phyloP scores from a whole-genome alignment of 2,797 vertebrate genomes.

The Ceryle rudis region DNA sequence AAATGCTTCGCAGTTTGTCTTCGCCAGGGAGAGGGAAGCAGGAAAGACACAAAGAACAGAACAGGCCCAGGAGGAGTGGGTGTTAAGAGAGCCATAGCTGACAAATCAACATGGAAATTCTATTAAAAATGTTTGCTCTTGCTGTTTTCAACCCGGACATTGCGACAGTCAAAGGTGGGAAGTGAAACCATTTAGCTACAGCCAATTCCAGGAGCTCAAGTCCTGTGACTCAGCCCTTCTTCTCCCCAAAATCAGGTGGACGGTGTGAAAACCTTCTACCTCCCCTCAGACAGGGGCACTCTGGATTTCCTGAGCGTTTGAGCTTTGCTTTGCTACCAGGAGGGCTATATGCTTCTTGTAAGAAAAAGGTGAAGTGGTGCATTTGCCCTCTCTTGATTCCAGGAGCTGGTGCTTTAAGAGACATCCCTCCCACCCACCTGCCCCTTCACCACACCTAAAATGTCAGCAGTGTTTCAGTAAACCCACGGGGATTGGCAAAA shows the following conservation, averaged over 20 bases:
- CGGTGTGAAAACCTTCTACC: neutral
- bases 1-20: constrained; percentile 38
- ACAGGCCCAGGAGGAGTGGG: neutral
- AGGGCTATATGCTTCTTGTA: neutral
- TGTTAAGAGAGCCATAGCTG: neutral
- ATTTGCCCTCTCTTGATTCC: neutral
- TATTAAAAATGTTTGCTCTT: neutral
- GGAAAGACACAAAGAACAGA: neutral
- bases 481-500: neutral
- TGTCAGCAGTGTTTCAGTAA: constrained; percentile 31
- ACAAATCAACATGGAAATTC: constrained; percentile 8
- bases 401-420: neutral
- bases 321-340: neutral
- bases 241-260: neutral
- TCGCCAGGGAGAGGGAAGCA: neutral
- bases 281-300: neutral
- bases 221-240: neutral
- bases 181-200: neutral
- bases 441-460: constrained; percentile 48
- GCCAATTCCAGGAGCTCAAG: neutral
- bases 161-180: neutral
- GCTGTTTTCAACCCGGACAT: neutral
- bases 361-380: neutral
- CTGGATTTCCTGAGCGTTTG: neutral
- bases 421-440: constrained; percentile 28